phyloP scores from a whole-genome alignment of 92 coral and sea anemone genomes.

The Desmophyllum pertusum region DNA sequence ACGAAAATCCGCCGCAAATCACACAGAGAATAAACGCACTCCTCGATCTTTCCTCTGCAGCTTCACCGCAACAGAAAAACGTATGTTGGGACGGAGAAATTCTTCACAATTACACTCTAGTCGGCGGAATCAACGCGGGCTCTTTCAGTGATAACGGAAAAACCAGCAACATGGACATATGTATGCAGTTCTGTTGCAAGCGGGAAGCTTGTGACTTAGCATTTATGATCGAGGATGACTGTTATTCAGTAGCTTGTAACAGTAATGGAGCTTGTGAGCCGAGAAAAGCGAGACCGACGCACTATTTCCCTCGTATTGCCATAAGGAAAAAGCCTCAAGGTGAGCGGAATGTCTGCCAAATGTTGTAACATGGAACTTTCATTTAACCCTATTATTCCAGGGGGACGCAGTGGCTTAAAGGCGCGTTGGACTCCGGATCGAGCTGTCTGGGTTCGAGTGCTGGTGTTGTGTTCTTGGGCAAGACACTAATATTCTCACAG shows the following conservation, averaged over 20 bases:
- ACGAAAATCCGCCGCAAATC: constrained; percentile 8
- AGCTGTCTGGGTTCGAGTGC: not conserved
- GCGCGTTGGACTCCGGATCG: not conserved
- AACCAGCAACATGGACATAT: constrained; percentile 83
- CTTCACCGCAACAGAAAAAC: constrained; percentile 35
- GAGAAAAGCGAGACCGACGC: constrained; percentile 87
- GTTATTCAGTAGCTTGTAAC: constrained; percentile 89
- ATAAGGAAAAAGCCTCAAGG: constrained; percentile 72
- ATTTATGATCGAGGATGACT: constrained; percentile 93
- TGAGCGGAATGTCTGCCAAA: constrained; percentile 18
- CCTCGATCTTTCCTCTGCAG: constrained; percentile 14
- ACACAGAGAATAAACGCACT: constrained; percentile 7
- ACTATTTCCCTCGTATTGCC: constrained; percentile 85
- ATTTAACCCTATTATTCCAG: too few relatives aligned
- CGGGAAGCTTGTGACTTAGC: constrained; percentile 88
- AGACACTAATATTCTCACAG: not conserved
- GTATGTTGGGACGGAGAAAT: constrained; percentile 94
- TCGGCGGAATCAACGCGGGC: constrained; percentile 95
- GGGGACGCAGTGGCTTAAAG: not conserved
- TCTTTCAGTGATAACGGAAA: constrained; percentile 94
- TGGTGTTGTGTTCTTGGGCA: not conserved
- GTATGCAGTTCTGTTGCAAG: constrained; percentile 98
- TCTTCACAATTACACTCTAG: constrained; percentile 79
- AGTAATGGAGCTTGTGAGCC: constrained; percentile 78
- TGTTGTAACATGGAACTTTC: not conserved